These are phyloP conservation scores for Apostichopus californicus DNA, from an alignment of 35 echinoderm and acorn worm species.

Conservation along the genomic window DNA sequence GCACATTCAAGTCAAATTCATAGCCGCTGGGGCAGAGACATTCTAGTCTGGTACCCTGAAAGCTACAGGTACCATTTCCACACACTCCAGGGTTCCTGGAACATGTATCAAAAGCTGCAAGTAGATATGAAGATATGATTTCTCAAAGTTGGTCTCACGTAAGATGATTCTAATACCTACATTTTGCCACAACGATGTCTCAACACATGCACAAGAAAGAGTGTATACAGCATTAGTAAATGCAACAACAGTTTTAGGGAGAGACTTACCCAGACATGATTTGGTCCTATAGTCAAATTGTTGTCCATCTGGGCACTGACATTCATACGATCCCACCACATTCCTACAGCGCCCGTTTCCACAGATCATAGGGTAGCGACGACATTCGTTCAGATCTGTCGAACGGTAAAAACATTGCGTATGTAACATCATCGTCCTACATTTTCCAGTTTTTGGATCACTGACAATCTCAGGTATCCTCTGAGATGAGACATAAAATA, in stretches of 20 bases:
- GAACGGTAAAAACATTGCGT: too few relatives aligned
- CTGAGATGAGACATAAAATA: too few relatives aligned
- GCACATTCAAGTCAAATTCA: conserved; percentile 58
- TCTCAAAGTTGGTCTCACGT: too few relatives aligned
- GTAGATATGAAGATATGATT: background rate
- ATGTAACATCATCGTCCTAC: too few relatives aligned
- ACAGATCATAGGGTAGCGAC: conserved; percentile 32
- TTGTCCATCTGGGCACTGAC: conserved; percentile 37
- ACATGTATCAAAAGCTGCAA: conserved; percentile 66
- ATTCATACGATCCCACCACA: conserved; percentile 51
- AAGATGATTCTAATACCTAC: too few relatives aligned
- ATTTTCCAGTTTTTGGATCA: too few relatives aligned
- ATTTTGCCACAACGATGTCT: too few relatives aligned
- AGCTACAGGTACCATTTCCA: conserved; percentile 85
- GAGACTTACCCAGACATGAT: conserved; percentile 20
- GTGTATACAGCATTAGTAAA: too few relatives aligned
- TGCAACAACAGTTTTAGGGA: too few relatives aligned
- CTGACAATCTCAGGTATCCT: too few relatives aligned
- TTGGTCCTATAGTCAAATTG: conserved; percentile 44
- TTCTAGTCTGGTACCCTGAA: conserved; percentile 52
- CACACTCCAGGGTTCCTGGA: conserved; percentile 71
- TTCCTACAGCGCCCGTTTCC: conserved; percentile 56
- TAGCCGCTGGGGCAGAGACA: conserved; percentile 77
- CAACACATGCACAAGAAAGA: too few relatives aligned
- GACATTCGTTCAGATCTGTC: conserved; percentile 52